Evolutionary conservation across 2,113 vertebrate genomes (phyloP), one percentile per base, ranked within the genome.

Genomic region (Callaeas wilsoni): DNA sequence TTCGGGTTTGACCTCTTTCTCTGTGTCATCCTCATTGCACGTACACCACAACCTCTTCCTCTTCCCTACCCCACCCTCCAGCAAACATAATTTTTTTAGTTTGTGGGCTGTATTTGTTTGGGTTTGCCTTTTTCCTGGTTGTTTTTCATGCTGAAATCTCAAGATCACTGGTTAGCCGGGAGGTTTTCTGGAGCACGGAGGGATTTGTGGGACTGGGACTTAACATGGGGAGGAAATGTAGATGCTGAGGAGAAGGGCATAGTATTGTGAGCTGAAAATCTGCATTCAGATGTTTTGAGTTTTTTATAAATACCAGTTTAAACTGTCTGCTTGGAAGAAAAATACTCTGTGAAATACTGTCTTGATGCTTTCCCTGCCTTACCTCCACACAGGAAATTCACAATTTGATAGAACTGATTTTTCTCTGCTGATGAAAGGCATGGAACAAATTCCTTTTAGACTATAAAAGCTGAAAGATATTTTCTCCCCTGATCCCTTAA

Each of bases 101-200:
- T 39, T 89, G 71, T 88, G 71, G 88, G 50, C 71, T 90, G 42
- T 59, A 30, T 65, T 69, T 83, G 71, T 88, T 88, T 77, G 59
- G 73, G 2, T 95, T 96, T 93, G 56, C 42, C 47, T 93, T 94
- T 95, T 65, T 94, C 33, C 33, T 59, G 47, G 69, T 75, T 74
- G 80, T 25, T 65, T 92, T 90, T 67, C 19, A 3, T 47, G 62
- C 85, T 82, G 79, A 64, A 56, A 56, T 79, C 56, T 95, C 64
- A 56, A 35, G 60, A 59, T 94, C 1, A 0, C 10, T 74, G 50
- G 27, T 78, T 87, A 74, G 68, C 60, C 0, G 0, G 56, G 77
- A 67, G 50, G 29, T 68, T 82, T 93, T 83, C 9, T 60, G 63
- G 71, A 74, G 47, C 15, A 6, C 5, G 0, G 64, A 33, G 65